phyloP scores from a whole-genome alignment of 1,140 invertebrate genomes.

The Dufourea novaeangliae region DNA sequence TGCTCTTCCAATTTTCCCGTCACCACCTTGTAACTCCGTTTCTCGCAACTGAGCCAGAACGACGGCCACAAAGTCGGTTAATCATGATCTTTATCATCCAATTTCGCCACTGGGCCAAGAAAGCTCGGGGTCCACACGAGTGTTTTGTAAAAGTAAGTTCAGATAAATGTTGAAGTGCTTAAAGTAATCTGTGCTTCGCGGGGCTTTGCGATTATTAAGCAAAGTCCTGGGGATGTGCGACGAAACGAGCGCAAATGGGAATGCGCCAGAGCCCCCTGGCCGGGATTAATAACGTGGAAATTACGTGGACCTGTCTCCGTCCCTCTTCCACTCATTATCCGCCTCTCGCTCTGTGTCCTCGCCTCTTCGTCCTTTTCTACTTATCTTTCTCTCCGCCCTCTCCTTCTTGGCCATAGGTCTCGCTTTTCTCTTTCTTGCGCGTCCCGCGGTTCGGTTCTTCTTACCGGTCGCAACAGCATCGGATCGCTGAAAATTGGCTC shows the following conservation, averaged over 20 bases:
- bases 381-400: background rate
- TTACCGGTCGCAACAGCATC: conserved; percentile 48
- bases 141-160: conserved; percentile 23
- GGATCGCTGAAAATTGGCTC: conserved; percentile 53
- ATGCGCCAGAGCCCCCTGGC: conserved; percentile 19
- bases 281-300: conserved; percentile 62
- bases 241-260: conserved; percentile 50
- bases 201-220: conserved; percentile 41
- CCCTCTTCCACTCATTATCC: conserved; percentile 20
- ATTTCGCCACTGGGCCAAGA: background rate
- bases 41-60: background rate
- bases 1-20: background rate
- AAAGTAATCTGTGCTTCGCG: conserved; percentile 38
- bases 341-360: background rate
- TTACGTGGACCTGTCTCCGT: conserved; percentile 37
- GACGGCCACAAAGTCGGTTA: background rate
- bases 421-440: background rate
- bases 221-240: conserved; percentile 47
- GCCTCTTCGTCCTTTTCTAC: background rate
- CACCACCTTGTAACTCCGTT: background rate
- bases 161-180: conserved; percentile 28
- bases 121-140: background rate
- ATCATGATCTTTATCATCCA: background rate
- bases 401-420: background rate
- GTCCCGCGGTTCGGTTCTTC: background rate